phyloP scores from a whole-genome alignment of 2,888 invertebrate species.

The Hypena proboscidalis region DNA sequence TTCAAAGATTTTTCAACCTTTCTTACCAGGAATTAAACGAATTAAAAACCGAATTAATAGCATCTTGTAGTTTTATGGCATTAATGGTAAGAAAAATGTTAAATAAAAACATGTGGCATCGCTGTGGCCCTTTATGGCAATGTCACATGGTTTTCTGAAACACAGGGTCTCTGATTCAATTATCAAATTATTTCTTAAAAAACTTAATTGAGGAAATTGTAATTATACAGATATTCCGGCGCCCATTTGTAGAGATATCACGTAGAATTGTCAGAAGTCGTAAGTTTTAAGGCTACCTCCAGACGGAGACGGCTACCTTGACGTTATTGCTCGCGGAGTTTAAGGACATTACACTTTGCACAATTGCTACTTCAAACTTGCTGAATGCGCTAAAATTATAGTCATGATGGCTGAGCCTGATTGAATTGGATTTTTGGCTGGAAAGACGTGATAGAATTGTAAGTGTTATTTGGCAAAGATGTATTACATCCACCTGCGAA shows the following conservation, averaged over 20 bases:
- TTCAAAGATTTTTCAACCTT: too few relatives aligned
- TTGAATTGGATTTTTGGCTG: not conserved
- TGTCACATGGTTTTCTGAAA: too few relatives aligned
- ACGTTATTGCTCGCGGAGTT: not conserved
- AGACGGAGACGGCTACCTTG: slow-evolving; percentile 1
- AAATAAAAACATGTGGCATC: too few relatives aligned
- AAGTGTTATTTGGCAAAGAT: too few relatives aligned
- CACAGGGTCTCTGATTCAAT: too few relatives aligned
- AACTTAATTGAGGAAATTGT: not conserved
- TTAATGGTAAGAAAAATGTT: too few relatives aligned
- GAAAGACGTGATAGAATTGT: too few relatives aligned
- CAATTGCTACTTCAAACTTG: slow-evolving; percentile 2
- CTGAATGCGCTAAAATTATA: not conserved
- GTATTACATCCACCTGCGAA: too few relatives aligned
- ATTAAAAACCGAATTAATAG: too few relatives aligned
- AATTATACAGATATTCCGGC: slow-evolving; percentile 3
- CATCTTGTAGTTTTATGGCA: too few relatives aligned
- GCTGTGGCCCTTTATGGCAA: too few relatives aligned
- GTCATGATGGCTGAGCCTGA: not conserved
- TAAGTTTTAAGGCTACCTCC: slow-evolving; percentile 2
- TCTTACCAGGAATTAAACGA: too few relatives aligned
- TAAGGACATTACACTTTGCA: not conserved
- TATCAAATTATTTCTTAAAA: not conserved
- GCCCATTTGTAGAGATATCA: slow-evolving; percentile 4
- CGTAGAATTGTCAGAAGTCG: slow-evolving; percentile 7